Base-by-base conservation (phyloP, 2,113 vertebrate species). In the Dasyornis broadbenti region DNA sequence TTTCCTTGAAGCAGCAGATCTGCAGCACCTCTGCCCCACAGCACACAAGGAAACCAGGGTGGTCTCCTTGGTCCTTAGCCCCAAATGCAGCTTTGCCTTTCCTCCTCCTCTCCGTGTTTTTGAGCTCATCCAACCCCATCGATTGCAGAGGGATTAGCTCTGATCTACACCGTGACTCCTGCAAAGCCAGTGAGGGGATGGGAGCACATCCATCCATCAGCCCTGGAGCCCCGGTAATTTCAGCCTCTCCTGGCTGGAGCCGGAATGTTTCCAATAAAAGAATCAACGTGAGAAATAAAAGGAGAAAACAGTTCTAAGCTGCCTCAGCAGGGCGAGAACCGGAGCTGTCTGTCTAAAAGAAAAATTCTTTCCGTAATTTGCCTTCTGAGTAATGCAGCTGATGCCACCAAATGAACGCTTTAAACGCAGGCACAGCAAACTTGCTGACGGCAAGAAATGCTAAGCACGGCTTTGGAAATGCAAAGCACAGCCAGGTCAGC, bases 351-450 rank as follows among this genome's bases (percentile, higher is more conserved):
- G 59, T 87, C 22, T 82, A 95, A 95, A 96, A 80, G 37, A 10
- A 21, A 21, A 4, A 19, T 63, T 91, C 96, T 96, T 90, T 49
- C 91, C 94, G 86, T 88, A 59, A 81, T 79, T 95, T 89, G 42
- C 80, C 72, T 97, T 97, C 97, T 97, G 95, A 97, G 96, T 97
- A 97, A 96, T 61, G 84, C 78, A 93, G 37, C 72, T 96, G 96
- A 96, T 95, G 95, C 97, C 94, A 97, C 83, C 64, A 35, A 84
- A 83, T 31, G 93, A 70, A 92, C 42, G 37, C 22, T 42, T 78
- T 28, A 42, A 61, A 73, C 5, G 3, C 65, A 63, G 56, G 28
- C 57, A 47, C n/a, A 10, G 21, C 54, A 39, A 90, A 83, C 30
- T 30, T 77, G 83, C 92, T 94, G 92, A 85, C 79, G 85, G 15